Conservation (phyloP, 2,113 vertebrate genomes). For the Potamarius usumacintae region DNA sequence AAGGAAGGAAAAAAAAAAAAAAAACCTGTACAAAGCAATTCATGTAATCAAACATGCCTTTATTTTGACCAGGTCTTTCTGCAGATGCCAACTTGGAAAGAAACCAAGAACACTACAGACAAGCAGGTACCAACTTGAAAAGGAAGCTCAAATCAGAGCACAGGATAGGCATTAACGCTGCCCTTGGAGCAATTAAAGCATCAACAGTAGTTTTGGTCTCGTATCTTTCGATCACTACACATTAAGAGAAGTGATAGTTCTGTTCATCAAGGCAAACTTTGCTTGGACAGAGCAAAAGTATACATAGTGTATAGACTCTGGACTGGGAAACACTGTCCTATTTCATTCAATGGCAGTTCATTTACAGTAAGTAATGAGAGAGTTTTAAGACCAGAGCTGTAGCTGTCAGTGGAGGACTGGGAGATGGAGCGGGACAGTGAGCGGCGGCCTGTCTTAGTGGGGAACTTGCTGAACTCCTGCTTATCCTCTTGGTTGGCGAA, state of each 20-base stretch:
- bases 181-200: neutral
- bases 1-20: no score
- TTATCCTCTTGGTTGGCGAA: slow-evolving; percentile 93
- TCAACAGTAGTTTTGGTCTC: neutral
- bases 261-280: neutral
- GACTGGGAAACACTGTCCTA: neutral
- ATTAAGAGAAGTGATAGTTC: neutral
- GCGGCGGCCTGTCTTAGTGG: slow-evolving; percentile 91
- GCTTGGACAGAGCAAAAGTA: slow-evolving; percentile 5
- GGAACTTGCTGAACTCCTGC: slow-evolving; percentile 96
- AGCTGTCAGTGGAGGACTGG: slow-evolving; percentile 98
- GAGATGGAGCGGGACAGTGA: slow-evolving; percentile 97
- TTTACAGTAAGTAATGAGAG: neutral
- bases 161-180: neutral
- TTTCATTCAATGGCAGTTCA: neutral
- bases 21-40: neutral
- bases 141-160: slow-evolving; percentile 1
- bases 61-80: neutral
- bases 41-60: neutral
- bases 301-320: neutral
- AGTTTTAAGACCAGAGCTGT: slow-evolving; percentile 86
- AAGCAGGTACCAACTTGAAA: slow-evolving; percentile 7
- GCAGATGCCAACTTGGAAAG: neutral
- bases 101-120: neutral
- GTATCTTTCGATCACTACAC: neutral